These are phyloP conservation scores for Xyliphius kryptos DNA, from an alignment of 2,113 vertebrate genomes.

Conservation along the genomic window DNA sequence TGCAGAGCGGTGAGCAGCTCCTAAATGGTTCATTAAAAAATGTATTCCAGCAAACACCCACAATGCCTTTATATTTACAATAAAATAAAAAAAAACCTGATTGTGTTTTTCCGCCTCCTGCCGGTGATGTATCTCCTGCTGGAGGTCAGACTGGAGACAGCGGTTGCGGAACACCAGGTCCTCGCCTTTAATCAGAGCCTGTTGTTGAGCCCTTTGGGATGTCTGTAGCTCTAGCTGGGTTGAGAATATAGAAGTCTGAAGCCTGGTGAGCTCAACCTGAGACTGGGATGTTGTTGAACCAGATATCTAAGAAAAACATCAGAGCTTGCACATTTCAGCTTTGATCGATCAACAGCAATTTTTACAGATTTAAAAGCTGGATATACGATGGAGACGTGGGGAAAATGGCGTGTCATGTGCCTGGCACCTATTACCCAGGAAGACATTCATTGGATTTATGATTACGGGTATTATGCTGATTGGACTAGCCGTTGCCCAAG, in stretches of 20 bases:
- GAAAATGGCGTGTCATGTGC: too few species aligned
- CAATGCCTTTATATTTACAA: too few species aligned
- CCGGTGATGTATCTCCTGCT: slow-evolving; percentile 68
- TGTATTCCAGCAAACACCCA: too few species aligned
- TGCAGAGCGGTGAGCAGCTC: slow-evolving; percentile 76
- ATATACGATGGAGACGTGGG: too few species aligned
- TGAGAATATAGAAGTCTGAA: slow-evolving; percentile 77
- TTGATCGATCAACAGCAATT: too few species aligned
- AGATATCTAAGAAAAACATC: slow-evolving; percentile 41
- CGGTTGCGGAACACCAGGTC: slow-evolving; percentile 63
- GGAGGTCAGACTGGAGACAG: slow-evolving; percentile 64
- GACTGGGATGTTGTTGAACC: slow-evolving; percentile 49
- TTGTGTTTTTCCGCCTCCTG: slow-evolving; percentile 77
- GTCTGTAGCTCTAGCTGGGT: slow-evolving; percentile 80
- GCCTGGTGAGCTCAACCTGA: slow-evolving; percentile 66
- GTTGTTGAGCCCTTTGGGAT: slow-evolving; percentile 60
- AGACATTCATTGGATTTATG: too few species aligned
- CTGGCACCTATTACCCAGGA: too few species aligned
- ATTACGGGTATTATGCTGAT: too few species aligned
- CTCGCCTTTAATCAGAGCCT: slow-evolving; percentile 65
- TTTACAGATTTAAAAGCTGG: too few species aligned
- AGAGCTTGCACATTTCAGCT: too few species aligned
- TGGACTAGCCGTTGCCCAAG: too few species aligned
- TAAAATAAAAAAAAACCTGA: slow-evolving; percentile 51
- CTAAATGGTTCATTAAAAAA: slow-evolving; percentile 36